Evolutionary conservation across 2,888 invertebrate species (phyloP).

Genomic region (Pyrocoelia pectoralis): DNA sequence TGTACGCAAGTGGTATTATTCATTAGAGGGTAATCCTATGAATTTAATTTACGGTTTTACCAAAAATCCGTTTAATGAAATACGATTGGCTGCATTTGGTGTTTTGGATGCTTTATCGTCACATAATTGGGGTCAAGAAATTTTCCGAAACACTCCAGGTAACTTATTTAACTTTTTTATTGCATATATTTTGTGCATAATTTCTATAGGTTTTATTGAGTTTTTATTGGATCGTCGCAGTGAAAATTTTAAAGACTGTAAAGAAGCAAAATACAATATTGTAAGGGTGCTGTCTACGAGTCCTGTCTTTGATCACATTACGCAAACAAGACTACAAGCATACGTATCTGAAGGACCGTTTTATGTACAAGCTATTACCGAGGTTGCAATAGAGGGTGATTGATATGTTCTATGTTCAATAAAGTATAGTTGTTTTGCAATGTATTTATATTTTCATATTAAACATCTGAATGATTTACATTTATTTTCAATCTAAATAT

Average conservation of each 20-base stretch:
- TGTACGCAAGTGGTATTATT: conserved; percentile 70
- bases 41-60: conserved; percentile 63
- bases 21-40: conserved; percentile 65
- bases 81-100: conserved; percentile 73
- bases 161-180: conserved; percentile 36
- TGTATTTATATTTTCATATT: too few species aligned
- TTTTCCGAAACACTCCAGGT: conserved; percentile 76
- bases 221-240: conserved; percentile 78
- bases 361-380: conserved; percentile 72
- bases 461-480: too few species aligned
- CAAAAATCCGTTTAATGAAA: conserved; percentile 83
- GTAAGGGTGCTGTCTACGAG: conserved; percentile 68
- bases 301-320: conserved; percentile 68
- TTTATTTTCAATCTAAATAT: too few species aligned
- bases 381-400: conserved; percentile 79
- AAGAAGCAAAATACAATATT: conserved; percentile 78
- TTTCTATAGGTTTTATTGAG: conserved; percentile 73
- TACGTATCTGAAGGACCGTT: conserved; percentile 83
- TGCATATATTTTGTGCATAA: neutral
- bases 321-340: conserved; percentile 68
- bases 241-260: conserved; percentile 75
- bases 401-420: conserved; percentile 17
- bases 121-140: conserved; percentile 82
- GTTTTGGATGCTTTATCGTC: conserved; percentile 72
- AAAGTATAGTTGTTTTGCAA: neutral